Conservation (phyloP, 2,888 invertebrate genomes). For the Choreutis nemorana region DNA sequence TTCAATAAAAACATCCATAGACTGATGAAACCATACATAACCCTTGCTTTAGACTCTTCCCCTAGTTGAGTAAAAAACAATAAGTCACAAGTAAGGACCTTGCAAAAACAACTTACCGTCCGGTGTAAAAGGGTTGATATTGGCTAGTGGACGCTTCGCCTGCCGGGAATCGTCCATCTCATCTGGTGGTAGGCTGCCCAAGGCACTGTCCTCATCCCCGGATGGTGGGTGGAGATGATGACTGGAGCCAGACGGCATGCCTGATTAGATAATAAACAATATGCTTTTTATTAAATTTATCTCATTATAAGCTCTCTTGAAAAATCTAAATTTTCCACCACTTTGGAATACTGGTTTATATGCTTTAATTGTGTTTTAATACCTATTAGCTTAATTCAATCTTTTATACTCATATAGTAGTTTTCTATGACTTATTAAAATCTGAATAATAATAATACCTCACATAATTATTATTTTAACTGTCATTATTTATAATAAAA, state of each 20-base stretch:
- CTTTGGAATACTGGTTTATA: no score
- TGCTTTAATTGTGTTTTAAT: no score
- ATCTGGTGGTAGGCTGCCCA: slow-evolving; percentile 49
- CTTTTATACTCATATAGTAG: no score
- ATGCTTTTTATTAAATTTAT: no score
- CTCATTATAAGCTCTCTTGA: no score
- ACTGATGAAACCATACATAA: neutral
- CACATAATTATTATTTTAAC: no score
- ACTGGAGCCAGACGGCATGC: slow-evolving; percentile 48
- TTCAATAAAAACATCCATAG: no score
- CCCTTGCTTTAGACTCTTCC: neutral
- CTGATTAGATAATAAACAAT: no score
- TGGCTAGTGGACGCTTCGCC: slow-evolving; percentile 65
- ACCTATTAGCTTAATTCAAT: no score
- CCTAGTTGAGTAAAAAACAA: neutral
- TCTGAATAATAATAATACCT: no score
- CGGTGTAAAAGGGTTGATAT: slow-evolving; percentile 88
- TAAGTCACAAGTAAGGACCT: neutral
- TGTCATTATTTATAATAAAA: neutral
- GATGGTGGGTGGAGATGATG: slow-evolving; percentile 48
- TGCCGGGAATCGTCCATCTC: slow-evolving; percentile 35
- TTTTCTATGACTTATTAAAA: no score
- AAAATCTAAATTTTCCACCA: no score
- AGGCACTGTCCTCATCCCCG: slow-evolving; percentile 45
- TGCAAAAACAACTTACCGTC: slow-evolving; percentile 58